These are phyloP conservation scores for Hirtodrosophila histrioides DNA, from an alignment of 2,888 invertebrate species.

Conservation along the genomic window DNA sequence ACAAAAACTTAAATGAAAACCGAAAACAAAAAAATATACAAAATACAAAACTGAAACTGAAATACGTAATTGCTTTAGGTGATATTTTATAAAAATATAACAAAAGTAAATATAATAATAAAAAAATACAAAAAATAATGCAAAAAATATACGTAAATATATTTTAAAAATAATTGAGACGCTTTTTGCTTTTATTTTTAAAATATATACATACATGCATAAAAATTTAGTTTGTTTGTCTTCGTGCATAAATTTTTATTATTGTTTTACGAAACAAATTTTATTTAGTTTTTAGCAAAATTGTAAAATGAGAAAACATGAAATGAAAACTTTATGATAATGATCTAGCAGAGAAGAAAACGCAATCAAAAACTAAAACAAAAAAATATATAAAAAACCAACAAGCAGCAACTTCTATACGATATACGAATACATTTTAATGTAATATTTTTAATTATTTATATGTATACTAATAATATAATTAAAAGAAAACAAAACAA, in stretches of 20 bases:
- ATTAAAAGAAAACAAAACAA: conserved; percentile 69
- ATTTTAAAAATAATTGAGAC: conserved; percentile 61
- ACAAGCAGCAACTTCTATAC: conserved; percentile 80
- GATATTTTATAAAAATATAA: conserved; percentile 81
- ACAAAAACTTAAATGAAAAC: conserved; percentile 32
- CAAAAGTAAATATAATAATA: conserved; percentile 56
- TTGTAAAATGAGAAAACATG: conserved; percentile 81
- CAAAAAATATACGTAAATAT: conserved; percentile 56
- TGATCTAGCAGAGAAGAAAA: conserved; percentile 58
- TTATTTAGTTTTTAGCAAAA: conserved; percentile 84
- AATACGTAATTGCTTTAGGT: conserved; percentile 84
- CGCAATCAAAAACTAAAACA: conserved; percentile 70
- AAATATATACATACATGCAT: conserved; percentile 48
- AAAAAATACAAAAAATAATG: conserved; percentile 57
- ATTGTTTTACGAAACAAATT: conserved; percentile 75
- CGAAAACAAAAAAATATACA: conserved; percentile 43
- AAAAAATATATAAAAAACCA: conserved; percentile 37
- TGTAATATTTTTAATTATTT: conserved; percentile 84
- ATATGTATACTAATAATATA: conserved; percentile 84
- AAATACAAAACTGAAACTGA: conserved; percentile 79
- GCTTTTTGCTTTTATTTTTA: conserved; percentile 66
- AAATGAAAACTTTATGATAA: conserved; percentile 61
- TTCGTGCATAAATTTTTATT: conserved; percentile 66
- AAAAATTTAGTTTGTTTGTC: conserved; percentile 52
- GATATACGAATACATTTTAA: conserved; percentile 83